A percentile compares a stretch with the other conserved stretches of the same genome.
Conservation (phyloP, 2,797 vertebrate genomes). For the Anas georgica region DNA sequence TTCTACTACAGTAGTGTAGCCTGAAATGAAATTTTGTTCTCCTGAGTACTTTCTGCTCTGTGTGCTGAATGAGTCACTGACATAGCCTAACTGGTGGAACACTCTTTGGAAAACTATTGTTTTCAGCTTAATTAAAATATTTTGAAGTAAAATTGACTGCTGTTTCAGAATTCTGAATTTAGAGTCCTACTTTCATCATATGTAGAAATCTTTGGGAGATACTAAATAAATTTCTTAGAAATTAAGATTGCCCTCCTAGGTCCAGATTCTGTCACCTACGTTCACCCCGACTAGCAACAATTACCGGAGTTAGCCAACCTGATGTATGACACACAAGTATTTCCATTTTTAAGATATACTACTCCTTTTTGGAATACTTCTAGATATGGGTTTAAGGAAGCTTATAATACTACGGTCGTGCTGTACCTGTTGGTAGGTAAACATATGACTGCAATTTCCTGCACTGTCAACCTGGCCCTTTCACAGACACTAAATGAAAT, state of each 20-base stretch:
- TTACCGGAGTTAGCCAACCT: not conserved
- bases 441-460: not conserved
- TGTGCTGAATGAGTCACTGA: not conserved
- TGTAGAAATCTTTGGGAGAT: not conserved
- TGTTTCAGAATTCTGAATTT: not conserved
- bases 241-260: not conserved
- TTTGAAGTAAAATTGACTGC: not conserved
- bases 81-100: not conserved
- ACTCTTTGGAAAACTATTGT: not conserved
- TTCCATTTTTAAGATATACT: not conserved
- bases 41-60: not conserved
- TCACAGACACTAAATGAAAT: not conserved
- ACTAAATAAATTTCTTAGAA: not conserved
- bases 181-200: not conserved
- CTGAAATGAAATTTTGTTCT: not conserved
- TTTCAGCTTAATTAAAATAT: constrained; percentile 32
- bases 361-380: not conserved
- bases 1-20: not conserved
- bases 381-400: not conserved
- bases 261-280: not conserved
- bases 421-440: not conserved
- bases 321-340: not conserved
- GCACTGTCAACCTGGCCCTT: not conserved
- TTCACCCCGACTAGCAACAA: not conserved
- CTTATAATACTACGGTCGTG: not conserved